Conservation (phyloP, 2,888 invertebrate genomes). For the Rhagonycha fulva region DNA sequence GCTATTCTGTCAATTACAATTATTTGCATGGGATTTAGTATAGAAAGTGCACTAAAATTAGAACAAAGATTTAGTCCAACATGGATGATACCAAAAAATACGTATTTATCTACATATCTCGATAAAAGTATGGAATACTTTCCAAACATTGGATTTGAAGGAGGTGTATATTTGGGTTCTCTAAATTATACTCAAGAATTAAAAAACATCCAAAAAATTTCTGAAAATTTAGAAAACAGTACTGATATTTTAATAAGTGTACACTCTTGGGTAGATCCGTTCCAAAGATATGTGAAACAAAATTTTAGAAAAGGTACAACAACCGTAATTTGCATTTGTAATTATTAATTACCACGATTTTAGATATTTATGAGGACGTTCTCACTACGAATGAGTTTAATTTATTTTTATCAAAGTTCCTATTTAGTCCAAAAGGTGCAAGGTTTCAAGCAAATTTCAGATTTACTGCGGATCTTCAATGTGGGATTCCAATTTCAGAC, state of each 20-base stretch:
- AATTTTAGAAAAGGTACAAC: slow-evolving; percentile 61
- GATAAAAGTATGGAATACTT: slow-evolving; percentile 63
- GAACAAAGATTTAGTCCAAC: slow-evolving; percentile 79
- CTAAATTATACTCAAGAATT: slow-evolving; percentile 69
- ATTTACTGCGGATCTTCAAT: slow-evolving; percentile 63
- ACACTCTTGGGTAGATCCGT: slow-evolving; percentile 69
- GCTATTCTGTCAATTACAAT: slow-evolving; percentile 64
- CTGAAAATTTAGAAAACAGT: slow-evolving; percentile 58
- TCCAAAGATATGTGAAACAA: slow-evolving; percentile 63
- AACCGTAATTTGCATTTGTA: neutral
- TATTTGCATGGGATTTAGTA: slow-evolving; percentile 63
- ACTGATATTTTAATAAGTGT: slow-evolving; percentile 60
- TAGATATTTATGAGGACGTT: slow-evolving; percentile 56
- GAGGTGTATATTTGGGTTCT: slow-evolving; percentile 68
- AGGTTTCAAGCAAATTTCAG: slow-evolving; percentile 71
- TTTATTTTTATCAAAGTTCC: slow-evolving; percentile 68
- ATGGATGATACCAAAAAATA: slow-evolving; percentile 77
- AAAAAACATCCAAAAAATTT: slow-evolving; percentile 60
- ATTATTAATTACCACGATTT: slow-evolving; percentile 27
- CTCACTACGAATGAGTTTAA: slow-evolving; percentile 63
- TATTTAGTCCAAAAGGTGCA: slow-evolving; percentile 71
- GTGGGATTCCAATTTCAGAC: slow-evolving; percentile 64
- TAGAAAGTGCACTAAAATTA: slow-evolving; percentile 65
- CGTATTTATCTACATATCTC: slow-evolving; percentile 68
- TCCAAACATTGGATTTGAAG: slow-evolving; percentile 68